phyloP scores from a whole-genome alignment of 2,888 invertebrate species.

The Hesperia comma region DNA sequence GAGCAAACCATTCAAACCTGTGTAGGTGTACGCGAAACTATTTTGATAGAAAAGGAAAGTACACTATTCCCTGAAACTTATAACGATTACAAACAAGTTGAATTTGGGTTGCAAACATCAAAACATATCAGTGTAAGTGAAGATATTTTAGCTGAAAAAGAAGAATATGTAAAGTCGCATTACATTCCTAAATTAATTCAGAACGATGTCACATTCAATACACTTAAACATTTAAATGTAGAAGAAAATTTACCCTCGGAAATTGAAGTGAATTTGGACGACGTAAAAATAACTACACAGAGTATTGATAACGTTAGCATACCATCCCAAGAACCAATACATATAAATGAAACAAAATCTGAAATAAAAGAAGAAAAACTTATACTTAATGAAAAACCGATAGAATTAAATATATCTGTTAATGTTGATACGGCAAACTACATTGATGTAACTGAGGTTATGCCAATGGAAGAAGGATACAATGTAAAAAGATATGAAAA shows the following conservation, averaged over 20 bases:
- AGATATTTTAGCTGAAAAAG: constrained; percentile 59
- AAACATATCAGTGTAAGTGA: constrained; percentile 62
- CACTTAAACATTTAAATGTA: constrained; percentile 58
- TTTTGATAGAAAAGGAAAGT: constrained; percentile 58
- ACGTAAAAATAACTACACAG: constrained; percentile 43
- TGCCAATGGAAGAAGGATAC: constrained; percentile 57
- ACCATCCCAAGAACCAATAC: constrained; percentile 55
- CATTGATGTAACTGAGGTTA: constrained; percentile 50
- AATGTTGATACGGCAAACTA: constrained; percentile 57
- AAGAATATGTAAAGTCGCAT: constrained; percentile 49
- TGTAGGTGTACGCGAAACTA: constrained; percentile 57
- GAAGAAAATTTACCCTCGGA: constrained; percentile 57
- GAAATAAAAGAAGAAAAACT: constrained; percentile 67
- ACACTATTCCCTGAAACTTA: constrained; percentile 47
- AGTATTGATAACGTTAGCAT: constrained; percentile 51
- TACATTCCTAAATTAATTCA: constrained; percentile 47
- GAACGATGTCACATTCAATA: constrained; percentile 52
- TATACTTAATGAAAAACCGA: constrained; percentile 41
- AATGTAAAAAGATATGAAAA: constrained; percentile 49
- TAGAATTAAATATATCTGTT: constrained; percentile 45
- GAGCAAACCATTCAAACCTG: constrained; percentile 55
- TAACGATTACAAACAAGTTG: constrained; percentile 59
- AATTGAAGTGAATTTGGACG: constrained; percentile 50
- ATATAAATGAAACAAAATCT: constrained; percentile 74
- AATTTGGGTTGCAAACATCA: constrained; percentile 71